phyloP scores from a whole-genome alignment of 2,113 vertebrate genomes.

The Strigops habroptila region DNA sequence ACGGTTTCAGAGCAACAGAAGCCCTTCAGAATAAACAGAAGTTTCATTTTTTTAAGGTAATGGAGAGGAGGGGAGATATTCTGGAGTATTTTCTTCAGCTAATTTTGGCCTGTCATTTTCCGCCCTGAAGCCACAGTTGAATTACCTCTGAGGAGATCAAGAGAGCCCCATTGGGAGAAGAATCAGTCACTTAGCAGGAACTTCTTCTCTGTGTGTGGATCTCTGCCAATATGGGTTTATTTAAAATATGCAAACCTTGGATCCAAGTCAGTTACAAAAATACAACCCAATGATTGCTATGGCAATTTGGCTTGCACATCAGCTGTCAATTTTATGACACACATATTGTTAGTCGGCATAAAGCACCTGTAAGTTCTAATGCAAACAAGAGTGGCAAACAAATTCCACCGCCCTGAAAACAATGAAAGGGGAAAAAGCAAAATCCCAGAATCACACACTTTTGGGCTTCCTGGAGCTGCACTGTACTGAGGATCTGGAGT shows the following conservation, averaged over 20 bases:
- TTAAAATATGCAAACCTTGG: background rate
- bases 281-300: background rate
- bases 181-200: background rate
- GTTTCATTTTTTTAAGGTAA: slow-evolving; percentile 13
- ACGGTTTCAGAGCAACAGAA: slow-evolving; percentile 32
- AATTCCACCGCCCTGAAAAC: background rate
- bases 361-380: background rate
- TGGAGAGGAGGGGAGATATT: background rate
- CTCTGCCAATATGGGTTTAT: background rate
- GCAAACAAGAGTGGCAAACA: background rate
- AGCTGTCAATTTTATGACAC: background rate
- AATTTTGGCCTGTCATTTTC: background rate
- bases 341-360: background rate
- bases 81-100: background rate
- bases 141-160: background rate
- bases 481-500: background rate
- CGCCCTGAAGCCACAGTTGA: background rate
- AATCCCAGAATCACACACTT: background rate
- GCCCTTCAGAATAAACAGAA: slow-evolving; percentile 34
- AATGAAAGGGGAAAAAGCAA: background rate
- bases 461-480: background rate
- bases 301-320: background rate
- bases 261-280: background rate
- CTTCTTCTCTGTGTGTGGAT: background rate
- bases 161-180: background rate